Percentiles rank a stretch among this genome's conserved stretches.
Conservation (phyloP, 2,113 vertebrate genomes). For the Oxygymnocypris stewartii region DNA sequence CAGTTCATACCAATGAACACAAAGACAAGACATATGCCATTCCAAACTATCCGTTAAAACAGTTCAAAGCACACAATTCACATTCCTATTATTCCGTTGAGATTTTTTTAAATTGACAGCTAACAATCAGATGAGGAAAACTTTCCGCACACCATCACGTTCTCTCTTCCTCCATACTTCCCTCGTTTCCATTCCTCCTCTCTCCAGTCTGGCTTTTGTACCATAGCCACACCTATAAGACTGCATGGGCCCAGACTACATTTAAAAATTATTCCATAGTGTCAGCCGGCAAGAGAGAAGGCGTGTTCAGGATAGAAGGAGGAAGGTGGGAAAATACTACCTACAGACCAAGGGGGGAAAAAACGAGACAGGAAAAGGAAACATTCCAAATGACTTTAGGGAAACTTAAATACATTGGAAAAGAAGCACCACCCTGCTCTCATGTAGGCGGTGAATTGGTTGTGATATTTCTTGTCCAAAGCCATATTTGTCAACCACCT, state of each 20-base stretch:
- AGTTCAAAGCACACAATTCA: neutral
- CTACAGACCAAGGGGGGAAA: neutral
- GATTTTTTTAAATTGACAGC: neutral
- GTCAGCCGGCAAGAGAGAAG: conserved; percentile 73
- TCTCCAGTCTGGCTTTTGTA: conserved; percentile 8
- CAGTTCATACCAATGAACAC: conserved; percentile 26
- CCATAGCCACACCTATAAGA: conserved; percentile 62
- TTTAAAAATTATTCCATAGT: conserved; percentile 80
- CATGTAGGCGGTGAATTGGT: neutral
- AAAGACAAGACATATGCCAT: conserved; percentile 33
- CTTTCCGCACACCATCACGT: neutral
- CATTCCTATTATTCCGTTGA: neutral
- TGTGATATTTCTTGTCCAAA: neutral
- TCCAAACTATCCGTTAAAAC: conserved; percentile 15
- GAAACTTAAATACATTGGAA: conserved; percentile 1
- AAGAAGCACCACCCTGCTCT: conserved; percentile 14
- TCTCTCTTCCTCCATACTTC: conserved; percentile 22
- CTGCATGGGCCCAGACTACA: conserved; percentile 60
- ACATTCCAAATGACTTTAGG: conserved; percentile 24
- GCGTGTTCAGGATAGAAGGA: conserved; percentile 47
- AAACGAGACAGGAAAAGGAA: conserved; percentile 14
- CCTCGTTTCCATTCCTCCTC: neutral
- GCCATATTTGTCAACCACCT: conserved; percentile 25
- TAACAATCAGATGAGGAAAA: conserved; percentile 5
- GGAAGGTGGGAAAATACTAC: neutral